Percentiles rank a stretch among this genome's conserved stretches.
Evolutionary conservation across 2,113 vertebrate genomes (phyloP).

Genomic region (Oxyruncus cristatus): DNA sequence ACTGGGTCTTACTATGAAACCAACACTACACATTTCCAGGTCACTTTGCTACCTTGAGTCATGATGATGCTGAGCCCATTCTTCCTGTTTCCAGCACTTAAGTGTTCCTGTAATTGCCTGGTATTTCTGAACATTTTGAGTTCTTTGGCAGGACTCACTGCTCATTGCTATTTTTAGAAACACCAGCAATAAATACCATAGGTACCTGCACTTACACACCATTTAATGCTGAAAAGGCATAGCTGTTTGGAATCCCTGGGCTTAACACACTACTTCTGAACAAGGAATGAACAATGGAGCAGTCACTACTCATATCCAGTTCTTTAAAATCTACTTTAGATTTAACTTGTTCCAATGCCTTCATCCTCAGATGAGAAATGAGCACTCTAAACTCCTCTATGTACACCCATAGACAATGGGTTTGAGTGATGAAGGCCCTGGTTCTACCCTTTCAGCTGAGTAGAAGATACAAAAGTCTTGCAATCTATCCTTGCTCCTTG

Average conservation of each 20-base stretch:
- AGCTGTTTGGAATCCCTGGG: not conserved
- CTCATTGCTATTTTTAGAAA: conserved; percentile 4
- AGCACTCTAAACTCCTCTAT: not conserved
- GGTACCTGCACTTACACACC: not conserved
- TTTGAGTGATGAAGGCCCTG: not conserved
- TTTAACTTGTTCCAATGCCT: not conserved
- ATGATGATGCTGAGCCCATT: not conserved
- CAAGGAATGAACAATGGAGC: not conserved
- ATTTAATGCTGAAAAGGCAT: not conserved
- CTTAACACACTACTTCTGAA: not conserved
- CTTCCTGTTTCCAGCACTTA: not conserved
- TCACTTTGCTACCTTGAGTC: not conserved
- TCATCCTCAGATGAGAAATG: accelerated
- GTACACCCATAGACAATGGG: not conserved
- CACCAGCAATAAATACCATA: not conserved
- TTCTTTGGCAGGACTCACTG: not conserved
- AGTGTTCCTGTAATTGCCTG: not conserved
- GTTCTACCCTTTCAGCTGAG: not conserved
- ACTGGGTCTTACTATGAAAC: not conserved
- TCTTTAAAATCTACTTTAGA: not conserved
- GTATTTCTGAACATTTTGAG: not conserved
- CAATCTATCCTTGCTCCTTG: not conserved
- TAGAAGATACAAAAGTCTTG: not conserved
- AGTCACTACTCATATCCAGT: not conserved
- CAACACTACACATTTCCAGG: not conserved